Conservation (phyloP, 2,888 invertebrate genomes). For the Drosophila mercatorum region DNA sequence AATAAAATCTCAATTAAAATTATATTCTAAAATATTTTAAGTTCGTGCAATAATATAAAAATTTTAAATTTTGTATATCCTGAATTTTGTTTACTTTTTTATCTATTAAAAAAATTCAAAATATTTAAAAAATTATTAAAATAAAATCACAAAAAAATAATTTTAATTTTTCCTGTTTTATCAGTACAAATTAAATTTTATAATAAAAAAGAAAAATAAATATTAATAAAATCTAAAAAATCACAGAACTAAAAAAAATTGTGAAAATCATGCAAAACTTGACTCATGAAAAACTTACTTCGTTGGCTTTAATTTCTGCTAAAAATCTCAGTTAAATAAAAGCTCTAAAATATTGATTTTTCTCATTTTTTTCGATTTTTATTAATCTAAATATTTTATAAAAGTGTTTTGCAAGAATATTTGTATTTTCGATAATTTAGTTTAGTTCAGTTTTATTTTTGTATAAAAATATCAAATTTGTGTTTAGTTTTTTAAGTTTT, state of each 20-base stretch:
- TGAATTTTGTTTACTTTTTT: no score
- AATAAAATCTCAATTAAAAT: background rate
- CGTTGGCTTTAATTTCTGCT: slow-evolving; percentile 3
- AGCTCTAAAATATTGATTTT: slow-evolving; percentile 24
- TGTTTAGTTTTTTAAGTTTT: slow-evolving; percentile 1
- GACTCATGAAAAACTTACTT: slow-evolving; percentile 36
- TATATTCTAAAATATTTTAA: background rate
- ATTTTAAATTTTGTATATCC: no score
- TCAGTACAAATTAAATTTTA: no score
- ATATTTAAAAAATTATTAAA: no score
- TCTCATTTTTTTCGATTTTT: slow-evolving; percentile 31
- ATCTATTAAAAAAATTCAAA: no score
- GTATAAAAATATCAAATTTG: slow-evolving; percentile 78
- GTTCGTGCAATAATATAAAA: background rate
- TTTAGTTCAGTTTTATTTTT: slow-evolving; percentile 6
- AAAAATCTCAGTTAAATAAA: slow-evolving; percentile 17
- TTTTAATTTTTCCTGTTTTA: no score
- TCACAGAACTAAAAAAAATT: background rate
- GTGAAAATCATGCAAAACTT: slow-evolving; percentile 37
- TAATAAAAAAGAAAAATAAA: no score
- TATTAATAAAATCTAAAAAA: background rate
- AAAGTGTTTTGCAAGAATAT: slow-evolving; percentile 54
- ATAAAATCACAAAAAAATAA: no score
- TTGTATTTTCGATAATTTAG: slow-evolving; percentile 33
- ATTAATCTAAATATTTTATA: slow-evolving; percentile 63